These are phyloP conservation scores for Scolopax mira DNA, from an alignment of 2,113 vertebrate species.

Conservation along the genomic window DNA sequence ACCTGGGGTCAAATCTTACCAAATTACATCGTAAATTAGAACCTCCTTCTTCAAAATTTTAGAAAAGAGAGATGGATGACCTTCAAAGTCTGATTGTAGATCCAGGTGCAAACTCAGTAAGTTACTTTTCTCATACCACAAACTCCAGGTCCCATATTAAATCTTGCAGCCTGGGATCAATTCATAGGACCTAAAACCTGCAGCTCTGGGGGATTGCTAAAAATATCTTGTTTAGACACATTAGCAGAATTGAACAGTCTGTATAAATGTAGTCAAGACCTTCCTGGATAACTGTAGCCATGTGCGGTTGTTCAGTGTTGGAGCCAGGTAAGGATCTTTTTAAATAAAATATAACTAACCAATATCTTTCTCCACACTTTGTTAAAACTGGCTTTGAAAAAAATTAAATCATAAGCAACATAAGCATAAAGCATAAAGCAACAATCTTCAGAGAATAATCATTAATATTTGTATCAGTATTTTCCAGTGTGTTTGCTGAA, in stretches of 20 bases:
- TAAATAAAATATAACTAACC: background rate
- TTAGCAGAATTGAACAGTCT: background rate
- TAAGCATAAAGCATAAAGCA: no score
- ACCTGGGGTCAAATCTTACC: background rate
- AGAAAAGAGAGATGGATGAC: background rate
- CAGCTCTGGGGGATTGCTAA: background rate
- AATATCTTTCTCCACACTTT: background rate
- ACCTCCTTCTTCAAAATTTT: background rate
- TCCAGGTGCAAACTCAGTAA: background rate
- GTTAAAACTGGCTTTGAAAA: background rate
- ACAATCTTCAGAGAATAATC: background rate
- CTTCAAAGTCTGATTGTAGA: background rate
- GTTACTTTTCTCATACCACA: background rate
- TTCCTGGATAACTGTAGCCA: background rate
- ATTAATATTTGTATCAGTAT: background rate
- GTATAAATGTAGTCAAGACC: background rate
- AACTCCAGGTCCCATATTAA: background rate
- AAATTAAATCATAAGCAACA: background rate
- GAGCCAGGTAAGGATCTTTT: background rate
- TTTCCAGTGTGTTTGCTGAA: background rate
- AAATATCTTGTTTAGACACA: background rate
- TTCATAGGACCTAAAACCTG: background rate
- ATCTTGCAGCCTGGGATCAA: background rate
- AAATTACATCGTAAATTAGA: background rate
- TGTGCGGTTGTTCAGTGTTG: accelerated